Evolutionary conservation across 1,140 invertebrate genomes (phyloP).

Genomic region (Zaprionus kolodkinae): DNA sequence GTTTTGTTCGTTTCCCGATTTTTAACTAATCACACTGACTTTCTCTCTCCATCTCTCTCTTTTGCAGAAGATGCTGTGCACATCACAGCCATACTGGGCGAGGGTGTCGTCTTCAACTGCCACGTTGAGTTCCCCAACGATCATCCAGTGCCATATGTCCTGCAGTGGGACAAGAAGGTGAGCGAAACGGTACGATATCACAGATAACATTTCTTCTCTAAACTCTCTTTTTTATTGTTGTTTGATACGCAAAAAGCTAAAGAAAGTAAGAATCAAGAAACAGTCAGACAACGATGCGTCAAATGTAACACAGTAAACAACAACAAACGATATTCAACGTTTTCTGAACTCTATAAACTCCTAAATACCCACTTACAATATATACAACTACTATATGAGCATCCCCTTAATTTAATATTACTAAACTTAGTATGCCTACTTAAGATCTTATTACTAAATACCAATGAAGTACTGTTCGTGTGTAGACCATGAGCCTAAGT

Average conservation of each 20-base stretch:
- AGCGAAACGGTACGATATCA: constrained; percentile 94
- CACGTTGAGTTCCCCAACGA: constrained; percentile 97
- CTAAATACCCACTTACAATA: constrained; percentile 43
- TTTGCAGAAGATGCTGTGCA: constrained; percentile 94
- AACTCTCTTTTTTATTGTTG: constrained; percentile 86
- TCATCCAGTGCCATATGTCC: constrained; percentile 97
- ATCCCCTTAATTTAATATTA: constrained; percentile 46
- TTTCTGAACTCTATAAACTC: constrained; percentile 47
- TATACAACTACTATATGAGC: constrained; percentile 40
- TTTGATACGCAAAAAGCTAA: constrained; percentile 79
- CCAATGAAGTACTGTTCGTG: constrained; percentile 6
- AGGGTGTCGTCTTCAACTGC: constrained; percentile 98
- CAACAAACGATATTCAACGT: constrained; percentile 42
- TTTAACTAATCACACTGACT: constrained; percentile 2
- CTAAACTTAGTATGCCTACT: constrained; percentile 19
- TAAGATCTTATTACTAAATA: constrained; percentile 12
- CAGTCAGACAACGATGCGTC: constrained; percentile 57
- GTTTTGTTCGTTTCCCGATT: background rate
- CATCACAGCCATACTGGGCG: constrained; percentile 97
- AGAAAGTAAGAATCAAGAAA: constrained; percentile 71
- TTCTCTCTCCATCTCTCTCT: background rate
- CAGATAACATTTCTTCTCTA: constrained; percentile 87
- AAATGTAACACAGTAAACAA: constrained; percentile 52
- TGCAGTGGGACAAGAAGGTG: constrained; percentile 99
- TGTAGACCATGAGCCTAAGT: constrained; percentile 15